Evolutionary conservation across 1,140 invertebrate genomes (phyloP), one percentile per base, ranked within the genome.

Genomic region (Eufriesea mexicana): DNA sequence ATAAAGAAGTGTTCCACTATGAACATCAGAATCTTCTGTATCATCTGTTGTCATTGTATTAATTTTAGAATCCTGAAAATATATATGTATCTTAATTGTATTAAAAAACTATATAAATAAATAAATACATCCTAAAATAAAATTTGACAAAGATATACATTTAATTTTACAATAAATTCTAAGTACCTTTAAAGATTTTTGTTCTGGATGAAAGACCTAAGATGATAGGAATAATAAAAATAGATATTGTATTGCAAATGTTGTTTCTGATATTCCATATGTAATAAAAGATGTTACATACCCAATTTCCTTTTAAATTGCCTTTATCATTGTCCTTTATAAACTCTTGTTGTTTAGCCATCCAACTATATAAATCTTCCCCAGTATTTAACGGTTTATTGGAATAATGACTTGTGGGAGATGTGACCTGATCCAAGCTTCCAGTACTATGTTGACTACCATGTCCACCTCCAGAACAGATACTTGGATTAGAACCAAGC

Each of bases 301-400:
- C 94, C 94, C 94, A 95, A 80, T 95, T 94, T 85, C 92, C 93
- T 80, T 93, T 94, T 23, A 94, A 89, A 81, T 92, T 94, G 91
- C 86, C 93, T 90, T 94, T 93, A 55, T 93, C 94, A 64, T 92
- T 92, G 78, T 94, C 92, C 54, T 95, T 95, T 35, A 94, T 95
- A 84, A 95, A 96, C 84, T 96, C 96, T 91, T 98, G 97, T 88
- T 99, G 98, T 90, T 98, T 97, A 0, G 97, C 97, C 98, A 99
- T 99, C 98, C 98, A 99, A 83, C 97, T 97, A 91, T 99, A 99
- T 55, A 99, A 94, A 94, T 98, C 97, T 92, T 98, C 97, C n/a
- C 96, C 96, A 10, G 95, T 88, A 84, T 92, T 94, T 8, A 92
- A 74, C 1, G 91, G 90, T 70, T 93, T 91, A 35, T 85, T 91